Conservation (phyloP, 2,797 vertebrate species). For the Austrolebias charrua region DNA sequence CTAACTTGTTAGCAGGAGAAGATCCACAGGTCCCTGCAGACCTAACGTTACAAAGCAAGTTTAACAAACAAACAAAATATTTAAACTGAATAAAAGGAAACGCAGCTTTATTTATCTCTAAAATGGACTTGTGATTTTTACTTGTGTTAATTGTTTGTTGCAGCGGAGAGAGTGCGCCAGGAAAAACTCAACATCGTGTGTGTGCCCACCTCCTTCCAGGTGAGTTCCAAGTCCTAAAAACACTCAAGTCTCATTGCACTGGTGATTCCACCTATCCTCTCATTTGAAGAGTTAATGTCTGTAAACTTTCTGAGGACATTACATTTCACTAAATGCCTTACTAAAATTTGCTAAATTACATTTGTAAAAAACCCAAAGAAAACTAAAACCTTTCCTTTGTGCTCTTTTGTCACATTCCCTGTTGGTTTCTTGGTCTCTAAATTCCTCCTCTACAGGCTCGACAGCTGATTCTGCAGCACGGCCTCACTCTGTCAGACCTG, state of each 20-base stretch:
- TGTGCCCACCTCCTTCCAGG: conserved; percentile 97
- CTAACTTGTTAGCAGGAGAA: too few relatives aligned
- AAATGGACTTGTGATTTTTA: neutral
- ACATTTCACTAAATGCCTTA: neutral
- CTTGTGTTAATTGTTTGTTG: conserved; percentile 23
- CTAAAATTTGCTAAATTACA: neutral
- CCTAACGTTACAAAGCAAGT: too few relatives aligned
- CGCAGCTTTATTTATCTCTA: neutral
- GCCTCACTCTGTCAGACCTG: conserved; percentile 90
- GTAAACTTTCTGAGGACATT: neutral
- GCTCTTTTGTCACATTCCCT: too few relatives aligned
- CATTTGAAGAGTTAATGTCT: neutral
- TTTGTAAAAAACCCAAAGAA: too few relatives aligned
- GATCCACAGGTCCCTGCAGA: too few relatives aligned
- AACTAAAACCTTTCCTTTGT: neutral
- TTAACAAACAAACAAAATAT: too few relatives aligned
- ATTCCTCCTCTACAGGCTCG: conserved; percentile 83
- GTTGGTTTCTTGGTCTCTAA: too few relatives aligned
- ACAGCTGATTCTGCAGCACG: conserved; percentile 92
- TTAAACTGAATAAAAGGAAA: neutral
- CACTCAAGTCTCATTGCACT: neutral
- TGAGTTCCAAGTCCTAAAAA: conserved; percentile 47
- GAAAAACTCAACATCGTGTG: conserved; percentile 93
- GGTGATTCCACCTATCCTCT: neutral
- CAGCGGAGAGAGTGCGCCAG: conserved; percentile 90